Base-by-base conservation (phyloP, 2,113 vertebrate genomes). In the Equus quagga region DNA sequence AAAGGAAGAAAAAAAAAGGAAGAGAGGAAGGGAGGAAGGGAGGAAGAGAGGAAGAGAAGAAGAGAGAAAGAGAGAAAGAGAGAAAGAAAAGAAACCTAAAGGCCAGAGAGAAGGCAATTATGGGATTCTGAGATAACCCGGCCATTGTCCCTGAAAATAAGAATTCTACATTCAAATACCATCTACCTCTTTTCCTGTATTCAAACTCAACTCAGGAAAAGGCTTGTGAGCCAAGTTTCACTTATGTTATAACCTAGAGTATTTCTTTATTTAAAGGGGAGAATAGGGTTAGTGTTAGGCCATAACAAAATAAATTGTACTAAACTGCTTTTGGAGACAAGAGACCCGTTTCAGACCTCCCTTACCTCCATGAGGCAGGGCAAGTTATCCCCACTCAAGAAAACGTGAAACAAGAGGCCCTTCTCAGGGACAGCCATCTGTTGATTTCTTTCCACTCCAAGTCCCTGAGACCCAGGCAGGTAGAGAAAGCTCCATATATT, bases 11-110 rank as follows among this genome's bases (percentile, higher is more conserved):
- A 65, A 12, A 12, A 11, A 6, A 41, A 41, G 36, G 36, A 41
- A 41, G 36, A 65, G 64, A 54, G 49, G 21, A 54, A 54, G 54
- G 54, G 15, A 26, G 17, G 19, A 60, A 17, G 13, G 13, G 36
- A 12, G 21, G 5, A 36, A 8, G 6, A 11, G 1, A 49, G 49
- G 49, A 49, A 49, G 49, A 49, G 11, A 49, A 2, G n/a, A 26
- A 10, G 6, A n/a, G 4, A 11, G 2, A 23, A 46, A 56, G 18
- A n/a, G 6, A 19, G 18, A 13, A 31, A 15, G 64, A 13, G 0
- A 65, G 64, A 12, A 18, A 67, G 31, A 12, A 67, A 67, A 7
- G 3, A 9, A 4, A n/a, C 15, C 58, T 69, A 90, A 86, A 58
- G 21, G 19, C 17, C 24, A 41, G 18, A 93, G 44, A 96, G 12